phyloP scores from a whole-genome alignment of 2,113 vertebrate genomes.

The Amblyornis subalaris region DNA sequence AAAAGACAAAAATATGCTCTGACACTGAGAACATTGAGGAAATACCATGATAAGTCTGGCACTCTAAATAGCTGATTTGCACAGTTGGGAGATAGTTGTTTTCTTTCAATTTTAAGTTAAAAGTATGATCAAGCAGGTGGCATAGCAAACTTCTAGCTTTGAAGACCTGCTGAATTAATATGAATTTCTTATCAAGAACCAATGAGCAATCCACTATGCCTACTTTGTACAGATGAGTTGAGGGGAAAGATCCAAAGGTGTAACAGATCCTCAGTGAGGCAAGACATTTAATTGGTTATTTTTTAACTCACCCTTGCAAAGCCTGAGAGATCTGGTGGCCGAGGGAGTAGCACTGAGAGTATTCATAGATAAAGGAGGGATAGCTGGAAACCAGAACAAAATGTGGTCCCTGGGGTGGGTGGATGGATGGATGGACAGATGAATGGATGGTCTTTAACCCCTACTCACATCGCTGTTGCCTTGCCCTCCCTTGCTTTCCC shows the following conservation, averaged over 20 bases:
- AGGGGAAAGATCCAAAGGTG: background rate
- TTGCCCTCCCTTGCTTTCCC: background rate
- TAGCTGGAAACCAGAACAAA: background rate
- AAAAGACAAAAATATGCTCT: background rate
- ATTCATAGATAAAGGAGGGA: background rate
- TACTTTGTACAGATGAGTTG: background rate
- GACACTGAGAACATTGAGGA: background rate
- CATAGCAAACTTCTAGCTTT: background rate
- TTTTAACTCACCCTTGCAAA: background rate
- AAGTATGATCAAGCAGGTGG: background rate
- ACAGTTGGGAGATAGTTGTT: background rate
- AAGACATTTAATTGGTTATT: background rate
- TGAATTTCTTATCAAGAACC: background rate
- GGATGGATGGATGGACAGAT: background rate
- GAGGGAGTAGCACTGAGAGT: fast-evolving
- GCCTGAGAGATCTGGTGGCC: fast-evolving
- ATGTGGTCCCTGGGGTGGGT: background rate
- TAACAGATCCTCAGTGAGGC: background rate
- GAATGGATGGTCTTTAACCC: background rate
- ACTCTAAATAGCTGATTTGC: background rate
- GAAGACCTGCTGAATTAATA: background rate
- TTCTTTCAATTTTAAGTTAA: background rate
- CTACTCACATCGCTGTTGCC: background rate
- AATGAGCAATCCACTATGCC: background rate
- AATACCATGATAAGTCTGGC: background rate